Base-by-base conservation (phyloP, 2,888 invertebrate species). In the Temnothorax rugatulus region DNA sequence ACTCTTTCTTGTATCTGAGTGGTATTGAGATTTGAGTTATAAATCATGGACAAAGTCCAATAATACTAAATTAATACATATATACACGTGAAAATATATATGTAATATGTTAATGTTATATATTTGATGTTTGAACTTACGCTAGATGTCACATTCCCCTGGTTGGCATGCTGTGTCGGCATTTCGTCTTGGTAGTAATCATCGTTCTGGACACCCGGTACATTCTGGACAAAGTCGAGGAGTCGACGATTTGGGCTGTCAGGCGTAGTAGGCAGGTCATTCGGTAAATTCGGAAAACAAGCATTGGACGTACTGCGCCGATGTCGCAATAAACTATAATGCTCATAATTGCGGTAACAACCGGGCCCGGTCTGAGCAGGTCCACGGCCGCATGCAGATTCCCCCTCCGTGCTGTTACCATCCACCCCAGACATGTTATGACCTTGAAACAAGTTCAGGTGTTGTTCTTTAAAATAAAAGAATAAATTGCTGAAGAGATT, bases 371-470 rank as follows among this genome's bases (percentile, higher is more conserved):
- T 97, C 93, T 97, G 97, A 89, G 97, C 96, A 87, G 96, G 96
- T 94, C 97, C 97, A 82, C 96, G 95, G 86, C 95, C 95, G 85
- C 95, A 95, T 76, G 95, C 95, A 84, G 96, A 96, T 90, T 96
- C 96, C 91, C 96, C 97, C 93, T 97, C 97, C 93, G 97, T 96
- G 95, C 98, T 98, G 96, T 97, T 98, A 93, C 97, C 97, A 95
- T 98, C 98, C 94, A 96, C 97, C 96, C 98, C 98, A 95, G 98
- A 98, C 96, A 98, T 96, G 96, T 98, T 98, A 97, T 98, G 98
- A 96, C 98, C 98, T 98, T 97, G 15, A 89, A 88, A 85, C 86
- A 87, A 79, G 75, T 86, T 64, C 59, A 85, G 63, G 82, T 83
- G 47, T 83, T 81, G 21, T 66, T 79, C 75, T 83, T 83, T 25